Percentiles rank a stretch among this genome's conserved stretches.
phyloP scores from a whole-genome alignment of 2,888 invertebrate species.

The Quadriops clusia region DNA sequence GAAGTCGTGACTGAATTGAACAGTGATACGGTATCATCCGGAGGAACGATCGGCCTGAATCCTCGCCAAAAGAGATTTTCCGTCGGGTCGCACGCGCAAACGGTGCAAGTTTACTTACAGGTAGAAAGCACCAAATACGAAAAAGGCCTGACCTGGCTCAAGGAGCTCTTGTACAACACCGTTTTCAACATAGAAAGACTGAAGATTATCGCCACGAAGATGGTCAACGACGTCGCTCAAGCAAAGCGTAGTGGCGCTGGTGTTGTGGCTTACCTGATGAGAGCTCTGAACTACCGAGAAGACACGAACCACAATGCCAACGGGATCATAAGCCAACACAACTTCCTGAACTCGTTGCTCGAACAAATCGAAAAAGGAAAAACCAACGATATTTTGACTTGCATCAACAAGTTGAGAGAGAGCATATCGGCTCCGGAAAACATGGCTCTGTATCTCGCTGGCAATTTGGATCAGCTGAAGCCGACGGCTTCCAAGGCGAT shows the following conservation, averaged over 20 bases:
- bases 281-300: constrained; percentile 21
- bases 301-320: constrained; percentile 62
- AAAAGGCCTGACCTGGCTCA: constrained; percentile 62
- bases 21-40: constrained; percentile 55
- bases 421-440: constrained; percentile 48
- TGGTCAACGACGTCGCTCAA: constrained; percentile 70
- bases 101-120: constrained; percentile 53
- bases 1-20: constrained; percentile 70
- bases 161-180: constrained; percentile 60
- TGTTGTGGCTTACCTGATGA: constrained; percentile 51
- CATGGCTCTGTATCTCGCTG: constrained; percentile 59
- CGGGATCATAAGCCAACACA: constrained; percentile 64
- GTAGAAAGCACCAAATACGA: constrained; percentile 68
- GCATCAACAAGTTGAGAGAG: constrained; percentile 47
- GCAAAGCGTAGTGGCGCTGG: constrained; percentile 60
- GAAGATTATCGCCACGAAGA: constrained; percentile 65
- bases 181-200: constrained; percentile 62
- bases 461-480: constrained; percentile 52
- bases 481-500: constrained; percentile 36
- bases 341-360: constrained; percentile 59
- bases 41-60: constrained; percentile 54
- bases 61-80: constrained; percentile 43
- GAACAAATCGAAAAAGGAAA: constrained; percentile 42
- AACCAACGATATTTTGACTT: constrained; percentile 39
- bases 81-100: constrained; percentile 61